These are phyloP conservation scores for Cyprinella venusta DNA, from an alignment of 2,797 vertebrate genomes.

Conservation along the genomic window DNA sequence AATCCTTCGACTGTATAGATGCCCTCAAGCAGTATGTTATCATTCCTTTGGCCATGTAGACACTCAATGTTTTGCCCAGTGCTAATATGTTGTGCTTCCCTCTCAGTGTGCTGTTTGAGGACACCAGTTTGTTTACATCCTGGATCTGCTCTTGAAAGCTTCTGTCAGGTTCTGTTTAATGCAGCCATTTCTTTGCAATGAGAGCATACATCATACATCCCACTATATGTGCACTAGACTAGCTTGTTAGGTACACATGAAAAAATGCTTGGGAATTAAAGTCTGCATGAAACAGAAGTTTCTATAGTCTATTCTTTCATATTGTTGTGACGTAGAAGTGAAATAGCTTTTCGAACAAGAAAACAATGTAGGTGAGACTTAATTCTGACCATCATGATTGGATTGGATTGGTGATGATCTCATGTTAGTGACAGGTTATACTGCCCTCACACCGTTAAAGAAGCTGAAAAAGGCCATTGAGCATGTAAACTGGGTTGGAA, in stretches of 20 bases:
- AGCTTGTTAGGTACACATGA: constrained; percentile 43
- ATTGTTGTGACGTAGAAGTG: not conserved
- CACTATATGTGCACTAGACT: constrained; percentile 16
- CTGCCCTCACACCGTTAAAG: too few species aligned
- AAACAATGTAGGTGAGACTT: not conserved
- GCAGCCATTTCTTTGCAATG: not conserved
- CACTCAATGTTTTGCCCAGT: constrained; percentile 19
- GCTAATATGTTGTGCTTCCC: constrained; percentile 8
- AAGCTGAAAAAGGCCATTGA: not conserved
- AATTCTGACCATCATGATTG: not conserved
- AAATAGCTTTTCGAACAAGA: not conserved
- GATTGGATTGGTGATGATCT: not conserved
- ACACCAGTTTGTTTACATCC: constrained; percentile 21
- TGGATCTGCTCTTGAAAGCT: not conserved
- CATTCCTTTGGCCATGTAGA: not conserved
- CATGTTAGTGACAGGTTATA: too few species aligned
- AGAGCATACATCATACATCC: not conserved
- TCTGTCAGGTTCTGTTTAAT: not conserved
- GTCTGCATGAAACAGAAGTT: not conserved
- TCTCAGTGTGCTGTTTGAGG: constrained; percentile 14
- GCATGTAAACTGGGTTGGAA: not conserved
- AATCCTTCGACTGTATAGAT: constrained; percentile 39
- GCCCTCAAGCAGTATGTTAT: constrained; percentile 24
- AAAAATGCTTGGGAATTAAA: constrained; percentile 43
- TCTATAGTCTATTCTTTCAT: not conserved